Evolutionary conservation across 2,797 vertebrate genomes (phyloP), one percentile per base, ranked within the genome.

Genomic region (Prunella strophiata): DNA sequence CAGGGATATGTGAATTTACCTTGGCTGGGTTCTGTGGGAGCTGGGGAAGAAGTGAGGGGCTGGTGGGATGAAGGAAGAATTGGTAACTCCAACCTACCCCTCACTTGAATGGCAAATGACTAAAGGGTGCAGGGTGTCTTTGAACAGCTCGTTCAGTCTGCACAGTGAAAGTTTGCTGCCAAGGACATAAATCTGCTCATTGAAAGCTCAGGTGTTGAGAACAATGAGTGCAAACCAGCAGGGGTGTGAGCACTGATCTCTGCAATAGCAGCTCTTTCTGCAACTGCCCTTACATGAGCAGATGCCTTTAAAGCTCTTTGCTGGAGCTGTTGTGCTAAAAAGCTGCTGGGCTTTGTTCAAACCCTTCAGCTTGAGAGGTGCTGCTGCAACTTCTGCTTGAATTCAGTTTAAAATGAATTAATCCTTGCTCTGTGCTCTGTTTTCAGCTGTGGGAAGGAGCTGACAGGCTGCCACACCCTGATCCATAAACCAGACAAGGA

Each of bases 401-500:
- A 1, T 3, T 32, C 20, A 10, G 19, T 52, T 34, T 1, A 16
- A 32, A 18, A 21, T 8, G 13, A 63, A 10, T 52, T 4, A 34
- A 12, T 2, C 21, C 12, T 13, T 6, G 62, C 4, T 34, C 19
- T 45, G 77, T 79, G 62, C 29, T 83, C 5, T 43, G 47, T 68
- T 48, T 48, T 4, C 43, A 99, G 99, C 92, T 99, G 99, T 12
- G 99, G 99, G 16, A 98, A 97, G 93, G 97, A 98, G 67, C 43
- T 99, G 32, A 68, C 78, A 0, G 99, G 99, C 4, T 99, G 98
- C 78, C 93, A 94, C 94, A 99, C 98, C 0, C 98, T 98, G 98
- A 97, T 99, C 70, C 72, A 97, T 27, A 98, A 98, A 22, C 98
- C 98, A 0, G 98, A 98, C 45, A 21, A 25, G 3, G 98, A 99